These are phyloP conservation scores for Scopus umbretta DNA, from an alignment of 2,113 vertebrate species.

Conservation along the genomic window DNA sequence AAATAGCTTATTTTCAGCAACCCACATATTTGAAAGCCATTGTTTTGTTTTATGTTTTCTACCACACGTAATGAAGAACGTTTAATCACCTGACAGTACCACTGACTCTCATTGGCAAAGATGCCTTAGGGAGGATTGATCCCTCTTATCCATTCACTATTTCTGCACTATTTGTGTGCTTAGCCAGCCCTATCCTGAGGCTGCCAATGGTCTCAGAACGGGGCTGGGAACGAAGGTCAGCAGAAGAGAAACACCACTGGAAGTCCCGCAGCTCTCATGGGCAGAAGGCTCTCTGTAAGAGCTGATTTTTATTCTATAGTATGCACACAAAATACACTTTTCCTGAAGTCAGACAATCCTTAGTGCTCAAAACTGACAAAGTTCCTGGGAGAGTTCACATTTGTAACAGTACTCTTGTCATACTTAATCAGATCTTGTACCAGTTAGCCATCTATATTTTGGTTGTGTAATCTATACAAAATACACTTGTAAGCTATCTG, in stretches of 20 bases:
- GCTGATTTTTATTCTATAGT: background rate
- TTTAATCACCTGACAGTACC: background rate
- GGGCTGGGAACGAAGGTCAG: background rate
- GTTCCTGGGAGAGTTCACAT: background rate
- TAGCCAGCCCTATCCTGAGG: background rate
- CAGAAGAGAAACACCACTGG: background rate
- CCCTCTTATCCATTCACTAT: background rate
- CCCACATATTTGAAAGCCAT: background rate
- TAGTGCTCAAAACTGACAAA: slow-evolving; percentile 10
- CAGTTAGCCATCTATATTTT: slow-evolving; percentile 10
- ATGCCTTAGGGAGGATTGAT: background rate
- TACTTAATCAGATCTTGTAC: slow-evolving; percentile 7
- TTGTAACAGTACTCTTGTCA: slow-evolving; percentile 4
- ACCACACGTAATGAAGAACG: background rate
- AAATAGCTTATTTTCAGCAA: background rate
- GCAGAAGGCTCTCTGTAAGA: background rate
- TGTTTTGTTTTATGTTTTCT: background rate
- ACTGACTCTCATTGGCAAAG: background rate
- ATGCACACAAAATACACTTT: background rate
- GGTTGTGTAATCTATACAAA: background rate
- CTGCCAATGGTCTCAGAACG: background rate
- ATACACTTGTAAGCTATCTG: background rate
- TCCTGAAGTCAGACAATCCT: background rate
- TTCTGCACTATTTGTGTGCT: background rate
- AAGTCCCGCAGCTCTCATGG: background rate